A percentile compares a stretch with the other conserved stretches of the same genome.
These are phyloP conservation scores for Drosophila bocki DNA, from an alignment of 1,140 invertebrate species.

Conservation along the genomic window DNA sequence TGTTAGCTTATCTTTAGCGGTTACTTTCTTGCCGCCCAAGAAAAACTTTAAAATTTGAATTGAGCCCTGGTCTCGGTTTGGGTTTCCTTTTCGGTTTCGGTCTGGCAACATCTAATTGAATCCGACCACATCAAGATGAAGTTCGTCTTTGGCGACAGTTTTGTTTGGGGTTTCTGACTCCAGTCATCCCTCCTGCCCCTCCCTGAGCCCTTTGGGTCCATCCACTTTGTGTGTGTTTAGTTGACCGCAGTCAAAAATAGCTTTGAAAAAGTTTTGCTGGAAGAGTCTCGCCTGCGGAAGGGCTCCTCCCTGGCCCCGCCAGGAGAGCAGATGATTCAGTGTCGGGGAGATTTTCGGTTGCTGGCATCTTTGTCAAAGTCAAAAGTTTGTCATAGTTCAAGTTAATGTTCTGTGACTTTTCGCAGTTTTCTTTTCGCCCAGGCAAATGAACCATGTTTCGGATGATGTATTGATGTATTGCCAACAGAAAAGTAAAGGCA, in stretches of 20 bases:
- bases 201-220: conserved; percentile 21
- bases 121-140: conserved; percentile 77
- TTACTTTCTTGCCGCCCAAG: conserved; percentile 9
- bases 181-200: conserved; percentile 5
- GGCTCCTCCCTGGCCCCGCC: conserved; percentile 3
- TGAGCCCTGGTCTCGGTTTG: conserved; percentile 34
- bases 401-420: conserved; percentile 83
- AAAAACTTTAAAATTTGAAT: conserved; percentile 59
- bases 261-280: conserved; percentile 72
- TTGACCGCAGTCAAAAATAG: conserved; percentile 83
- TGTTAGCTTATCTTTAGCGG: not conserved
- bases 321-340: conserved; percentile 12
- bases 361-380: conserved; percentile 76
- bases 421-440: conserved; percentile 60
- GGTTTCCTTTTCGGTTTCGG: conserved; percentile 60
- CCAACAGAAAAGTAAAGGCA: conserved; percentile 30
- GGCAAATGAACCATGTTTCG: conserved; percentile 73
- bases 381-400: conserved; percentile 82
- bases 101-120: conserved; percentile 74
- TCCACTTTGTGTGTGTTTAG: conserved; percentile 77
- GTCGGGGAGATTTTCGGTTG: conserved; percentile 55
- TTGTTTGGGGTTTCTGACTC: conserved; percentile 56
- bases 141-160: conserved; percentile 77
- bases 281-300: conserved; percentile 30
- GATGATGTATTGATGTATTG: conserved; percentile 68